phyloP scores from a whole-genome alignment of 2,888 invertebrate species.

The Odontothrips loti region DNA sequence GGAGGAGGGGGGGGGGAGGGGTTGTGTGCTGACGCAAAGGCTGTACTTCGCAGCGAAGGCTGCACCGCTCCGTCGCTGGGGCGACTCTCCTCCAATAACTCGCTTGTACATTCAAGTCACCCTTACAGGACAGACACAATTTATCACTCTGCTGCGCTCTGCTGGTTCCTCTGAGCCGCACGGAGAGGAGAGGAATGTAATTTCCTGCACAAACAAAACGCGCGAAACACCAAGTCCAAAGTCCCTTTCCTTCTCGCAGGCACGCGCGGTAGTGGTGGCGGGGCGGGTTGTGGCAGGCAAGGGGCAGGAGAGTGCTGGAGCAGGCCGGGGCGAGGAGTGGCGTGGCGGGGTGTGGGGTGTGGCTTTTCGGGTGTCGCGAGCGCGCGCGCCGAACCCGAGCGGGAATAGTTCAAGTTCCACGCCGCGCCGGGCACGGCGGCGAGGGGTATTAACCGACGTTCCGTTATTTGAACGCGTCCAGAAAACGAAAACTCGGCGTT shows the following conservation, averaged over 20 bases:
- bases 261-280: background rate
- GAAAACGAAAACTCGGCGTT: too few relatives aligned
- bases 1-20: too few relatives aligned
- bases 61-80: background rate
- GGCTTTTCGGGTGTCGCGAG: too few relatives aligned
- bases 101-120: background rate
- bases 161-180: background rate
- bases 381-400: background rate
- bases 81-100: background rate
- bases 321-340: background rate
- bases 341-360: too few relatives aligned
- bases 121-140: background rate
- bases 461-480: background rate
- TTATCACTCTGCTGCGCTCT: background rate
- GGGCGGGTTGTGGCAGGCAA: background rate
- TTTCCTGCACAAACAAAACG: constrained; percentile 14
- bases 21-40: background rate
- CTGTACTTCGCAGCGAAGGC: background rate
- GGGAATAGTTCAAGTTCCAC: background rate
- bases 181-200: constrained; percentile 1
- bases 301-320: background rate
- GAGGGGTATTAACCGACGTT: background rate
- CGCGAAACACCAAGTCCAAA: background rate
- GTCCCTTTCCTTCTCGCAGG: background rate
- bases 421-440: background rate